Conservation (phyloP, 1,140 invertebrate species). For the Aradophagus sp. region DNA sequence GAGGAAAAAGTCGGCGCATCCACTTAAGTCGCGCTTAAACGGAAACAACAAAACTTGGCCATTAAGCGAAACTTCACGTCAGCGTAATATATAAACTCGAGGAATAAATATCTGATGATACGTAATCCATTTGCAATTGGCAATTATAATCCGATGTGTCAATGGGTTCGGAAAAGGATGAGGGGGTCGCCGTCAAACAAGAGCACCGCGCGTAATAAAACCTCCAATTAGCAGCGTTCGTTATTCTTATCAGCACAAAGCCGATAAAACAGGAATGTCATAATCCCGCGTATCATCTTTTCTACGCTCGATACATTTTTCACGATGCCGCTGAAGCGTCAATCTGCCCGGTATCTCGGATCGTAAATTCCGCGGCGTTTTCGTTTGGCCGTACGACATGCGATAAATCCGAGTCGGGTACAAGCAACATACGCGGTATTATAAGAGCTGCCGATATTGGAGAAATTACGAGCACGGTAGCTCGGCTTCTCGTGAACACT, state of each 20-base stretch:
- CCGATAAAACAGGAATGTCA: constrained; percentile 53
- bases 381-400: constrained; percentile 54
- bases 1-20: not conserved
- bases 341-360: constrained; percentile 46
- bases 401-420: constrained; percentile 59
- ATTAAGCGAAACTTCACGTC: too few relatives aligned
- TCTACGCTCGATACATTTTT: constrained; percentile 36
- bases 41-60: too few relatives aligned
- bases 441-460: constrained; percentile 60
- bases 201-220: constrained; percentile 22
- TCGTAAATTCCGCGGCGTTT: constrained; percentile 55
- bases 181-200: constrained; percentile 18
- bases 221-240: constrained; percentile 42
- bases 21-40: too few relatives aligned
- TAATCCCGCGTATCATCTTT: constrained; percentile 53
- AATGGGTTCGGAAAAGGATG: constrained; percentile 5
- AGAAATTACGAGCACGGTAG: constrained; percentile 61
- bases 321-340: constrained; percentile 42
- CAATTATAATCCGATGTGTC: constrained; percentile 4
- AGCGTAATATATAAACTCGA: too few relatives aligned
- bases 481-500: constrained; percentile 50
- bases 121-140: too few relatives aligned
- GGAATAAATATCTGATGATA: too few relatives aligned
- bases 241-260: constrained; percentile 46
- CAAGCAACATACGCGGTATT: constrained; percentile 51